Base-by-base conservation (phyloP, 2,888 invertebrate species). In the Geotrupes spiniger region DNA sequence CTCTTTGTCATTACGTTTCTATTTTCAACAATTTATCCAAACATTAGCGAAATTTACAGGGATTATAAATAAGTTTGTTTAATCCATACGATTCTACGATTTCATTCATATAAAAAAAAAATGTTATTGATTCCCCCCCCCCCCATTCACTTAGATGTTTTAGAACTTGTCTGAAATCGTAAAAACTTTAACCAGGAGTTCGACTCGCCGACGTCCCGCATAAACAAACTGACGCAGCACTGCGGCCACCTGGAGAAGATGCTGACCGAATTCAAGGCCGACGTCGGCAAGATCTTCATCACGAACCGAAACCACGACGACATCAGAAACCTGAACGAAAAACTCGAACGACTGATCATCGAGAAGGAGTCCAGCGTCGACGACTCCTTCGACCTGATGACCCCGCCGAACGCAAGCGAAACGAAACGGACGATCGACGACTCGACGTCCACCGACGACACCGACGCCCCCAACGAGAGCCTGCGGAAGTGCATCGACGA, bases 171-270 rank as follows among this genome's bases (percentile, higher is more conserved):
- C n/a, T 21, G 21, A 21, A 21, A 4, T 6, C 3, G 21, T 21
- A 21, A 21, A 3, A 6, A 42, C 28, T n/a, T 26, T 42, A 15
- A 29, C n/a, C 33, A 50, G 50, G 50, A 50, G 38, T 37, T 37
- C 25, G 46, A 50, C 41, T 57, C 43, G 28, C 27, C 45, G 28
- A 17, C 52, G 51, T 46, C 21, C 21, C 59, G 57, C 40, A 50
- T 58, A 69, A 69, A 52, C 65, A 69, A 72, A 17, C 63, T 78
- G 40, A 62, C 64, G 29, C 70, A 71, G 46, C 69, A 74, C 51
- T 75, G 77, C 39, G 59, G 63, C 10, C 76, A 78, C 40, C 63
- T 81, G 38, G 80, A 81, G 64, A 72, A 69, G 42, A 74, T 78
- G 48, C 68, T 82, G 39, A 75, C 76, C 37, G 60, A 68, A 10